Conservation (phyloP, 2,797 vertebrate genomes). For the Lacerta agilis region DNA sequence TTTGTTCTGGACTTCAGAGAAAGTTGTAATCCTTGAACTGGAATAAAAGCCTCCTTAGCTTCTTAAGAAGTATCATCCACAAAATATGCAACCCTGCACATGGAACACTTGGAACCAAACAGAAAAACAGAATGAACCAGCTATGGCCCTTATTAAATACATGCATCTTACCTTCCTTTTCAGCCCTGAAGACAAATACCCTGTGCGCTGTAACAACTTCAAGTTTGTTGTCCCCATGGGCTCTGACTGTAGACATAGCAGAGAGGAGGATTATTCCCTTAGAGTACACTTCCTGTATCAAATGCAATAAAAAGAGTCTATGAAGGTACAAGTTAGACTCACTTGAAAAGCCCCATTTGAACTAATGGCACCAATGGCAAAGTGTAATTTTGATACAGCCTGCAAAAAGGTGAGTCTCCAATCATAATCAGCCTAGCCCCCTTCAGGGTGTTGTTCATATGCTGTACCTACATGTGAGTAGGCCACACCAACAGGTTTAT, state of each 20-base stretch:
- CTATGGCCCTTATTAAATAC: neutral
- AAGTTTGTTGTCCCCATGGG: slow-evolving; percentile 92
- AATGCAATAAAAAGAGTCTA: slow-evolving; percentile 45
- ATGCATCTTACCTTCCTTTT: slow-evolving; percentile 89
- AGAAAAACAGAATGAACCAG: neutral
- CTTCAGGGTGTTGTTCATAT: too few relatives aligned
- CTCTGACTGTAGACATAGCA: slow-evolving; percentile 83
- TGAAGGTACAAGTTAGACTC: neutral
- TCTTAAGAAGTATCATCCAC: neutral
- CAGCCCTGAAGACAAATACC: slow-evolving; percentile 91
- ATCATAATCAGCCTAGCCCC: neutral
- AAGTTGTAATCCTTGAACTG: neutral
- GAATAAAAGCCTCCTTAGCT: neutral
- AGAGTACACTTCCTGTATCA: slow-evolving; percentile 92
- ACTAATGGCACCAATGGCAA: neutral
- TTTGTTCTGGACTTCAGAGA: neutral
- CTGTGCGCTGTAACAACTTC: slow-evolving; percentile 91
- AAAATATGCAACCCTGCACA: neutral
- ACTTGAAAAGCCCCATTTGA: neutral
- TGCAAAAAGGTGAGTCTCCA: neutral
- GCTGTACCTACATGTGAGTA: too few relatives aligned
- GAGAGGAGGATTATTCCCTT: slow-evolving; percentile 91
- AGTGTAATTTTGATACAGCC: neutral
- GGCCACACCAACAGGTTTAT: neutral
- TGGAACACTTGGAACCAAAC: neutral